Percentiles rank a stretch among this genome's conserved stretches.
Evolutionary conservation across 2,797 vertebrate species (phyloP).

Genomic region (Chaetophractus vellerosus): DNA sequence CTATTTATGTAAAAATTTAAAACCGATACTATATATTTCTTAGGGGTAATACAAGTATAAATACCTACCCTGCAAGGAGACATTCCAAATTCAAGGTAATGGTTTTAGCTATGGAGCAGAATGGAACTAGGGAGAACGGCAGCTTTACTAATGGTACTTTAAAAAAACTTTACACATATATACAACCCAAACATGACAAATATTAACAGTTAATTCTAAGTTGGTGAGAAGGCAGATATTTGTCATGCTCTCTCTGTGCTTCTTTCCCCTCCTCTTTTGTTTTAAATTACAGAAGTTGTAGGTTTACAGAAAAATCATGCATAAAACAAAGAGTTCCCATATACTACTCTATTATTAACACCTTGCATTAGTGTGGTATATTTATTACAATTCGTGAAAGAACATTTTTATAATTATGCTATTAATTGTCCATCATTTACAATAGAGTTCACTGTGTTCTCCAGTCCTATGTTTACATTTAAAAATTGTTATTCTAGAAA

Average conservation of each 20-base stretch:
- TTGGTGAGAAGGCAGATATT: not conserved
- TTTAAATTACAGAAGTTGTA: too few relatives aligned
- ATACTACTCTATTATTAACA: too few relatives aligned
- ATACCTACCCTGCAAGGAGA: not conserved
- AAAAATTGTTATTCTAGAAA: too few relatives aligned
- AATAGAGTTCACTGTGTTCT: too few relatives aligned
- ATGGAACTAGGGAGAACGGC: not conserved
- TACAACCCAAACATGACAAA: not conserved
- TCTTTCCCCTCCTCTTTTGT: too few relatives aligned
- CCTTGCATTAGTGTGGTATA: too few relatives aligned
- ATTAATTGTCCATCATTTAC: too few relatives aligned
- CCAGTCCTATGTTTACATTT: too few relatives aligned
- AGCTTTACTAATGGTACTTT: not conserved
- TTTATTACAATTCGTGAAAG: too few relatives aligned
- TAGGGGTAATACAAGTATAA: not conserved
- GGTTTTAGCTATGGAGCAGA: not conserved
- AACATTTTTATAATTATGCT: too few relatives aligned
- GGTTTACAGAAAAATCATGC: too few relatives aligned
- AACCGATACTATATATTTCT: not conserved
- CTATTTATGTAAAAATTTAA: not conserved
- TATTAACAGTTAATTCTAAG: not conserved
- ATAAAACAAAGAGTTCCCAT: too few relatives aligned
- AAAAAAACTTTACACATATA: not conserved
- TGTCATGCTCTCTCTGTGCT: not conserved
- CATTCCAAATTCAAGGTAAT: not conserved